Percentiles rank a stretch among this genome's conserved stretches.
These are phyloP conservation scores for Esox lucius DNA, from an alignment of 2,797 vertebrate species.

Conservation along the genomic window DNA sequence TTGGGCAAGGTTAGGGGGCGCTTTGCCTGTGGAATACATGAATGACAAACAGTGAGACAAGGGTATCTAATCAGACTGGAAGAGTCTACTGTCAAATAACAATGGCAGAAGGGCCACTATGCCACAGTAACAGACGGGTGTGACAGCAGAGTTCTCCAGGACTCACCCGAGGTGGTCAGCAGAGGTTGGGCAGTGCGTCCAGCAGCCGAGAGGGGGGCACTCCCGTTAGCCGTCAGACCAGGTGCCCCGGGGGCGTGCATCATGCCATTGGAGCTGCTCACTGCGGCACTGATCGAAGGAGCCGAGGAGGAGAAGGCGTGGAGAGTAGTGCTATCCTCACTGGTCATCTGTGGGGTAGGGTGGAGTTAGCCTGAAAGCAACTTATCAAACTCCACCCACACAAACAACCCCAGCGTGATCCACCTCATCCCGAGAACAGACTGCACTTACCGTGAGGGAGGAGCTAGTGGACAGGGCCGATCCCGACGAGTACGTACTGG, in stretches of 20 bases:
- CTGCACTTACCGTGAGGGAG: constrained; percentile 81
- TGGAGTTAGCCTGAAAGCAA: neutral
- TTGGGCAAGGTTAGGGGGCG: constrained; percentile 92
- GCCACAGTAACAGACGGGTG: neutral
- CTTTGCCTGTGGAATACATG: constrained; percentile 82
- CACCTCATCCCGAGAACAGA: neutral
- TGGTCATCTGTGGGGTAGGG: constrained; percentile 70
- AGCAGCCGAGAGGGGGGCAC: constrained; percentile 61
- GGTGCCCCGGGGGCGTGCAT: constrained; percentile 74
- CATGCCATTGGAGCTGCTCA: constrained; percentile 68
- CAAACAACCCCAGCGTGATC: neutral
- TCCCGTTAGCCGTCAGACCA: constrained; percentile 78
- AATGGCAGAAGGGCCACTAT: neutral
- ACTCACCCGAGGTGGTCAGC: constrained; percentile 72
- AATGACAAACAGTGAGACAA: constrained; percentile 10
- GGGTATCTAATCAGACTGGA: constrained; percentile 10
- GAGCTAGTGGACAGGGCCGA: constrained; percentile 75
- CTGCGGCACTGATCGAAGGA: constrained; percentile 44
- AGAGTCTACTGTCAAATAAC: neutral
- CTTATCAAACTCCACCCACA: too few species aligned
- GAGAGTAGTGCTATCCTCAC: constrained; percentile 70
- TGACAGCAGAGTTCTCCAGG: neutral
- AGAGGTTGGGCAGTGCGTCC: constrained; percentile 77
- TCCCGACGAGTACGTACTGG: constrained; percentile 77
- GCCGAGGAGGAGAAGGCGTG: constrained; percentile 70